Evolutionary conservation across 2,113 vertebrate genomes (phyloP).

Genomic region (Rhabdornis inornatus): DNA sequence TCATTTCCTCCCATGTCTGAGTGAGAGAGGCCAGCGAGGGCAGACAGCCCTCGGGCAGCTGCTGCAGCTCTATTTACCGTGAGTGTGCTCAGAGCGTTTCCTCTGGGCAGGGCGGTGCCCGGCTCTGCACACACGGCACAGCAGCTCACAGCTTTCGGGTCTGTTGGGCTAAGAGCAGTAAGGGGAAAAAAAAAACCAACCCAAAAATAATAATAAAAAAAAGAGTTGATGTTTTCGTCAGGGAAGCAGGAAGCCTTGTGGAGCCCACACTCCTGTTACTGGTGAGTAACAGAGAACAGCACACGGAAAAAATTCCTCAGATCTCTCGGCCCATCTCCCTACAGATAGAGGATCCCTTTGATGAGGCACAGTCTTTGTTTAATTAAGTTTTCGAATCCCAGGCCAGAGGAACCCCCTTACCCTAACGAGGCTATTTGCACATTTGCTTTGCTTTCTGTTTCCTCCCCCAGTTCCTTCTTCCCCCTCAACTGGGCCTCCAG

Average conservation of each 20-base stretch:
- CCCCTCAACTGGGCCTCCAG: slow-evolving; percentile 37
- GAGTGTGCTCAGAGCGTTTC: slow-evolving; percentile 4
- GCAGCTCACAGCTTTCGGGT: neutral
- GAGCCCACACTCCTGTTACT: neutral
- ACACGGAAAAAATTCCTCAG: neutral
- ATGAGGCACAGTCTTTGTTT: neutral
- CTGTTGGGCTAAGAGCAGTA: neutral
- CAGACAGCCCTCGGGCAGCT: neutral
- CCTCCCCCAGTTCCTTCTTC: neutral
- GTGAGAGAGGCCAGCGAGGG: neutral
- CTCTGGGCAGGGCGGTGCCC: slow-evolving; percentile 17
- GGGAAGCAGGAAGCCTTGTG: neutral
- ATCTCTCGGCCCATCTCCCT: neutral
- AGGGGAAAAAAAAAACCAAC: rapidly evolving
- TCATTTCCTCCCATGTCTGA: neutral
- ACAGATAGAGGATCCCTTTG: neutral
- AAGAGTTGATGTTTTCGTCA: neutral
- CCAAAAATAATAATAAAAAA: neutral
- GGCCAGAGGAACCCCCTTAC: neutral
- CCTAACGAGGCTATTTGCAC: neutral
- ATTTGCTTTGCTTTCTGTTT: neutral
- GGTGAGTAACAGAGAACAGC: neutral
- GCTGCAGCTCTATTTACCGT: neutral
- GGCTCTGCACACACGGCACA: neutral
- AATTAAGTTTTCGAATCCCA: neutral